These are phyloP conservation scores for Lepidostoma basale DNA, from an alignment of 1,140 invertebrate genomes.

Conservation along the genomic window DNA sequence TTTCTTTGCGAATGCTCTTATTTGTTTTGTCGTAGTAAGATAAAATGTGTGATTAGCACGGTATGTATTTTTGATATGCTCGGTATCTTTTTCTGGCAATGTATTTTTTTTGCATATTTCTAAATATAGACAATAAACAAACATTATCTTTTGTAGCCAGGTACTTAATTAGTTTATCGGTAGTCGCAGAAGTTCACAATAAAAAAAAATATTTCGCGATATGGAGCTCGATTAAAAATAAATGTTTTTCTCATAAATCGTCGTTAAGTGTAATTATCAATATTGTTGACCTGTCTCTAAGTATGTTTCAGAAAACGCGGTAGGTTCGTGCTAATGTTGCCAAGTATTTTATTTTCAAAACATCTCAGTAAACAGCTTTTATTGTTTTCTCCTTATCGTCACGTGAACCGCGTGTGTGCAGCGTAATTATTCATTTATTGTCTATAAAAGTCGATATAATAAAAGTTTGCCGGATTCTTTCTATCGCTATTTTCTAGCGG, in stretches of 20 bases:
- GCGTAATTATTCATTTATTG: not conserved
- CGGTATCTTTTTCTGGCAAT: too few relatives aligned
- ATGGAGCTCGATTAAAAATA: too few relatives aligned
- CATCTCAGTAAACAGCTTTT: constrained; percentile 8
- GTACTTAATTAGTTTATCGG: too few relatives aligned
- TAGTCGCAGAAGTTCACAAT: too few relatives aligned
- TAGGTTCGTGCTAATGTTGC: not conserved
- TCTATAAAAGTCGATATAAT: not conserved
- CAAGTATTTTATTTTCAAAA: constrained; percentile 5
- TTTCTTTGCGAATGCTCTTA: too few relatives aligned
- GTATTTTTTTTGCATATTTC: too few relatives aligned
- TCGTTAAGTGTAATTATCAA: not conserved
- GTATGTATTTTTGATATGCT: too few relatives aligned
- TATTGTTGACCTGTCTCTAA: constrained; percentile 12
- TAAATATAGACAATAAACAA: too few relatives aligned
- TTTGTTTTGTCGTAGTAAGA: too few relatives aligned
- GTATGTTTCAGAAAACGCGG: not conserved
- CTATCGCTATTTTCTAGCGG: not conserved
- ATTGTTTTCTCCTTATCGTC: constrained; percentile 5
- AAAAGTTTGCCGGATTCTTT: not conserved
- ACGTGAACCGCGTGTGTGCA: not conserved
- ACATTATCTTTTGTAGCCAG: too few relatives aligned
- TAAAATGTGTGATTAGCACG: too few relatives aligned
- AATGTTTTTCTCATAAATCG: not conserved
- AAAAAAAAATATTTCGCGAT: too few relatives aligned